phyloP scores from a whole-genome alignment of 2,113 vertebrate species.

The Aspidoscelis tigris region DNA sequence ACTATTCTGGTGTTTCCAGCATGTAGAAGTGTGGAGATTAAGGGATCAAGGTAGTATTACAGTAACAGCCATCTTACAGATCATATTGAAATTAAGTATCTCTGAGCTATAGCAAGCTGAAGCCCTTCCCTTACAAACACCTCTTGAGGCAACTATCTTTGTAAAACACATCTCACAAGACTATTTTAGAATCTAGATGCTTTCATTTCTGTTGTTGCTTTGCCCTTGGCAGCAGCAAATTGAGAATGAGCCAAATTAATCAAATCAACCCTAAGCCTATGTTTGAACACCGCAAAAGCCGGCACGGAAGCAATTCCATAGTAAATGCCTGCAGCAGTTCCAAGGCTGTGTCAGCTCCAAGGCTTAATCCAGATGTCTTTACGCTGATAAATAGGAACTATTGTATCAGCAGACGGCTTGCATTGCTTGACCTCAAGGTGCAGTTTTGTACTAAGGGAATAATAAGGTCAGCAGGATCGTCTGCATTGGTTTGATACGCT shows the following conservation, averaged over 20 bases:
- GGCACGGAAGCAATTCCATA: neutral
- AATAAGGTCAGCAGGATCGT: slow-evolving; percentile 21
- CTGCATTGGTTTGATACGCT: slow-evolving; percentile 28
- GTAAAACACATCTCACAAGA: slow-evolving; percentile 12
- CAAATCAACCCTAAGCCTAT: slow-evolving; percentile 14
- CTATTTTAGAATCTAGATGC: neutral
- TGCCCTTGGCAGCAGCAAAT: slow-evolving; percentile 8
- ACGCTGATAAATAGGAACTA: slow-evolving; percentile 27
- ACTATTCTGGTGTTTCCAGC: neutral
- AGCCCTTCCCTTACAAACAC: neutral
- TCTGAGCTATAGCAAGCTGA: neutral
- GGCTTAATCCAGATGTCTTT: slow-evolving; percentile 36
- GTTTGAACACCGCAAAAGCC: neutral
- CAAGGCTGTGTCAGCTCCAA: slow-evolving; percentile 14
- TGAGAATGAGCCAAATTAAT: slow-evolving; percentile 40
- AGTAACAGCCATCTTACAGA: neutral
- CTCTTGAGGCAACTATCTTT: neutral
- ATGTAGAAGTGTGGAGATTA: neutral
- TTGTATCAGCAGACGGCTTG: neutral
- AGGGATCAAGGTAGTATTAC: neutral
- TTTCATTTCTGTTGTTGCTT: slow-evolving; percentile 17
- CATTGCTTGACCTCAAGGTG: slow-evolving; percentile 33
- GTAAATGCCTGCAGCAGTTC: slow-evolving; percentile 27
- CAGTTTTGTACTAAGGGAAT: slow-evolving; percentile 26
- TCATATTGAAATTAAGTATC: neutral